These are phyloP conservation scores for Lytechinus variegatus DNA, from an alignment of 35 echinoderm and acorn worm species.

Conservation along the genomic window DNA sequence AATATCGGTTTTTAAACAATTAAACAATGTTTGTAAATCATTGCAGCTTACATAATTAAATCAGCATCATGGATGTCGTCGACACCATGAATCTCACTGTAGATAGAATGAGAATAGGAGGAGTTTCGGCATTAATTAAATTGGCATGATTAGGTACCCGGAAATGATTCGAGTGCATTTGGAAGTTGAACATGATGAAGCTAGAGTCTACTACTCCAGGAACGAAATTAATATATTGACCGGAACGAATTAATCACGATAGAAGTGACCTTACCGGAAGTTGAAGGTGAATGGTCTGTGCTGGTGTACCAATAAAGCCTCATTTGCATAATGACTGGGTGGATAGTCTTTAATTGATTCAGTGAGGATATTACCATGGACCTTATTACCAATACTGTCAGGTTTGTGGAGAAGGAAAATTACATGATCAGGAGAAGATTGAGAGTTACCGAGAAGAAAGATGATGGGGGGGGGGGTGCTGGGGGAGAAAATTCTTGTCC, in stretches of 20 bases:
- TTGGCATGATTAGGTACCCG: not conserved
- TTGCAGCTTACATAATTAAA: no score
- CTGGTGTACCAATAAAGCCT: not conserved
- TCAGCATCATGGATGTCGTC: no score
- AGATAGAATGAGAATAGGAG: not conserved
- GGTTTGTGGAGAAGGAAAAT: not conserved
- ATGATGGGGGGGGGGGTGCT: not conserved
- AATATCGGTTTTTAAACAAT: no score
- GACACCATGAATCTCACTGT: no score
- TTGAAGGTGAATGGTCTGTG: constrained; percentile 9
- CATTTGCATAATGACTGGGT: not conserved
- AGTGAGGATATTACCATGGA: not conserved
- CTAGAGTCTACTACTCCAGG: not conserved
- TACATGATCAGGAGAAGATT: not conserved
- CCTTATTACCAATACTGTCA: not conserved
- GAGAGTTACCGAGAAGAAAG: not conserved
- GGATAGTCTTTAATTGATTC: not conserved
- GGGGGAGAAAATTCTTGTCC: no score
- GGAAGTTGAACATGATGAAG: not conserved
- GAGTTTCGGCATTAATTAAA: not conserved
- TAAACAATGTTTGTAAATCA: no score
- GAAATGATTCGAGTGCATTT: not conserved
- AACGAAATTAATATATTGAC: not conserved
- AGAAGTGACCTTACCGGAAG: not conserved
- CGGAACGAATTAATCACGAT: not conserved